A percentile compares a stretch with the other conserved stretches of the same genome.
Evolutionary conservation across 1,140 invertebrate genomes (phyloP).

Genomic region (Caerostris darwini): DNA sequence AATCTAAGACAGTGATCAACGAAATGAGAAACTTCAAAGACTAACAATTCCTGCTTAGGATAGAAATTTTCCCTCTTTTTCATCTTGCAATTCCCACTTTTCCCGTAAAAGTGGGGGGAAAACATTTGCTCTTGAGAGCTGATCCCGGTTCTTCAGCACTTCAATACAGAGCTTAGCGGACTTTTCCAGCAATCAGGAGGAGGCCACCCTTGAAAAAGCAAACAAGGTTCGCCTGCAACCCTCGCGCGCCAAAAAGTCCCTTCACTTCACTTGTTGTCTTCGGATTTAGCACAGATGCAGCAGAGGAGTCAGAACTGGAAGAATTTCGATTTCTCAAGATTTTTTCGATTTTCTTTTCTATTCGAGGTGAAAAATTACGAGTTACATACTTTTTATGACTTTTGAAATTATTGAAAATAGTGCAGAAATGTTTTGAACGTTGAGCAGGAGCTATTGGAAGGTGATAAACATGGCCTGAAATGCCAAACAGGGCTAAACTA

Average conservation of each 20-base stretch:
- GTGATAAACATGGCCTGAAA: too few species aligned
- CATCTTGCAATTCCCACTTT: not conserved
- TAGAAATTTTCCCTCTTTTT: not conserved
- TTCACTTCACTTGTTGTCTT: not conserved
- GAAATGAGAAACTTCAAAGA: not conserved
- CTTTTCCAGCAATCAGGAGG: not conserved
- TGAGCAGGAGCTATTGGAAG: too few species aligned
- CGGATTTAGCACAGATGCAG: not conserved
- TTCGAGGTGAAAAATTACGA: not conserved
- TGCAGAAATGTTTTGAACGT: not conserved
- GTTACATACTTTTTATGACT: not conserved
- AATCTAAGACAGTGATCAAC: not conserved
- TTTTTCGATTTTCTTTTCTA: not conserved
- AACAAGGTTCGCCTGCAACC: not conserved
- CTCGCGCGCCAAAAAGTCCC: not conserved
- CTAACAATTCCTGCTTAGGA: not conserved
- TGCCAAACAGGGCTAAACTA: too few species aligned
- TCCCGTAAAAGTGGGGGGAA: not conserved
- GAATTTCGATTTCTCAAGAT: not conserved
- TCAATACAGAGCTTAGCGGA: not conserved
- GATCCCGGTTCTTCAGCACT: not conserved
- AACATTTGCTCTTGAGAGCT: not conserved
- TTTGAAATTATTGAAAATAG: too few species aligned
- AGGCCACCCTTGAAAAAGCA: not conserved
- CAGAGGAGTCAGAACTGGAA: not conserved